These are phyloP conservation scores for Matsumyia berberina DNA, from an alignment of 2,888 invertebrate genomes.

Conservation along the genomic window DNA sequence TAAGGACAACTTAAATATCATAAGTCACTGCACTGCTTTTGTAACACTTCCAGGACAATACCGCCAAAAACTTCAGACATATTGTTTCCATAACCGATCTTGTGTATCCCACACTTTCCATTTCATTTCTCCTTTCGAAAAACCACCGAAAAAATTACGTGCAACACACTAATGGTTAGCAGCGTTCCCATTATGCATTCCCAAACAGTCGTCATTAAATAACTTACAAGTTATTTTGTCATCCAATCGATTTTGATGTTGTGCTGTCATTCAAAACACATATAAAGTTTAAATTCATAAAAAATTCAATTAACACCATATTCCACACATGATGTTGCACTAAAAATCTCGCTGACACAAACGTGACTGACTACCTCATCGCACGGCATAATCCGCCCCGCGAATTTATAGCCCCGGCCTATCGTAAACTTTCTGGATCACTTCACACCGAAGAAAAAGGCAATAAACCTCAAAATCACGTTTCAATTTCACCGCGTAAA, in stretches of 20 bases:
- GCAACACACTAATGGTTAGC: no score
- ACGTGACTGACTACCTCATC: constrained; percentile 23
- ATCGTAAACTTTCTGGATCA: constrained; percentile 48
- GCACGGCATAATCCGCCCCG: constrained; percentile 8
- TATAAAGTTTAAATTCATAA: not conserved
- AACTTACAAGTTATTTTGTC: constrained; percentile 4
- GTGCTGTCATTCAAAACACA: not conserved
- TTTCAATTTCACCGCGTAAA: constrained; percentile 51
- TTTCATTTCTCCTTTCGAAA: no score
- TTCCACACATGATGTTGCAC: not conserved
- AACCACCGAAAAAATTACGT: no score
- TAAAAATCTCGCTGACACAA: not conserved
- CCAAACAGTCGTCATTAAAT: not conserved
- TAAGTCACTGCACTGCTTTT: no score
- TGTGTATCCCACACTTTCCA: no score
- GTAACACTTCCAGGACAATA: no score
- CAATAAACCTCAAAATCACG: constrained; percentile 55
- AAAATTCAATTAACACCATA: constrained; percentile 18
- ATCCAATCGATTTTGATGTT: not conserved
- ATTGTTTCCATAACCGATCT: no score
- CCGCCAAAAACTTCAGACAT: no score
- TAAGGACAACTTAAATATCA: no score
- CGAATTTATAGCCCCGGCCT: constrained; percentile 11
- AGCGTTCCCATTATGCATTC: not conserved
- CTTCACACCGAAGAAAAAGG: constrained; percentile 32